A percentile compares a stretch with the other conserved stretches of the same genome.
Evolutionary conservation across 2,888 invertebrate genomes (phyloP).

Genomic region (Microchrysa polita): DNA sequence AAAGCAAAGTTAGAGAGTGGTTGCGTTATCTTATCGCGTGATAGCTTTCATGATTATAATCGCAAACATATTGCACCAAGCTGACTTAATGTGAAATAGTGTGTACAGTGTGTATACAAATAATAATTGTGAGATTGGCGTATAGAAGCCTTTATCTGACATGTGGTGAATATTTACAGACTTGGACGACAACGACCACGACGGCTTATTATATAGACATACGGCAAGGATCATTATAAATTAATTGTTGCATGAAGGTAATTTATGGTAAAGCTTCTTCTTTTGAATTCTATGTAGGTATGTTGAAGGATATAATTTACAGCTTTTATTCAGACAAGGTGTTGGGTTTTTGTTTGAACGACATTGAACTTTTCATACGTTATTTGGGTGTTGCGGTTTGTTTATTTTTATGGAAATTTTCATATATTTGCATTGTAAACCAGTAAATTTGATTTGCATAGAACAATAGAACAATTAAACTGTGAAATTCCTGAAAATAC

Average conservation of each 20-base stretch:
- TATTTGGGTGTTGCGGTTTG: too few relatives aligned
- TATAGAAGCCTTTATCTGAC: too few relatives aligned
- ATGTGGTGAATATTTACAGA: conserved; percentile 1
- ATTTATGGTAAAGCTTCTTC: conserved; percentile 14
- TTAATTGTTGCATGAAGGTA: conserved; percentile 34
- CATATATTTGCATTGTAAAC: too few relatives aligned
- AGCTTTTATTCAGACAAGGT: conserved; percentile 14
- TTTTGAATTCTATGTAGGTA: neutral
- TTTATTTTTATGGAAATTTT: too few relatives aligned
- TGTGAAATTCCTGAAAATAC: too few relatives aligned
- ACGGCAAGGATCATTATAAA: neutral
- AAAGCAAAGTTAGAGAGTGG: neutral
- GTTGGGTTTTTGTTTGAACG: neutral
- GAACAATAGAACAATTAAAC: too few relatives aligned
- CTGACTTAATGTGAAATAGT: neutral
- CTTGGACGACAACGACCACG: neutral
- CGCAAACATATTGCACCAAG: conserved; percentile 19
- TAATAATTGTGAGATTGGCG: neutral
- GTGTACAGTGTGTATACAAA: too few relatives aligned
- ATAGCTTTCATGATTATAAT: neutral
- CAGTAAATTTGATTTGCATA: too few relatives aligned
- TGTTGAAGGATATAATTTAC: conserved; percentile 7
- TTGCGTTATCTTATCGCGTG: neutral
- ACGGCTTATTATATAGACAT: neutral
- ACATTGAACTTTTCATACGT: too few relatives aligned